Base-by-base conservation (phyloP, 2,113 vertebrate species). In the Chionomys nivalis region DNA sequence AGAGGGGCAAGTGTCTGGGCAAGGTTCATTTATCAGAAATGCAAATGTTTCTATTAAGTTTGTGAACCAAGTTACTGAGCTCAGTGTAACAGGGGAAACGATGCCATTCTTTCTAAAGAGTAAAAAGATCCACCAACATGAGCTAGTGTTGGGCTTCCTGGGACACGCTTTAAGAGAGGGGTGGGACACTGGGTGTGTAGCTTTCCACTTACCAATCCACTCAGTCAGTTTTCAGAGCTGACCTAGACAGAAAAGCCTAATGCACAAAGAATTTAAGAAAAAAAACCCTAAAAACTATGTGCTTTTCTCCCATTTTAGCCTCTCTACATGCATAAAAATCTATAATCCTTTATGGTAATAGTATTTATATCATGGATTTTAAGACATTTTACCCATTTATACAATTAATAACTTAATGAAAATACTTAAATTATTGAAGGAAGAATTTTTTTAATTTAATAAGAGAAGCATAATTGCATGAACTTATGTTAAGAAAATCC, bases 1-100 rank as follows among this genome's bases (percentile, higher is more conserved):
- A 77, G 61, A 86, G 73, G 82, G 66, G 28, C 72, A 88, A 79
- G 83, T 82, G 28, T 63, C 73, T 52, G 36, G 19, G 28, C 28
- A 61, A 8, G 61, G 63, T 39, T 95, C 95, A 88, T 61, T 86
- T 65, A 77, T 21, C 58, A 87, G 31, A 95, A 88, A 89, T 5
- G 17, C 52, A 93, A 61, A 89, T 36, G 19, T 36, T 76, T 36
- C 92, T 87, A 55, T 42, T 21, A 61, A 91, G 65, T 63, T 49
- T 77, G 58, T 77, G 58, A 91, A 70, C 24, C 21, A 90, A 44
- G 52, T n/a, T 68, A 87, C n/a, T 70, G 76, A 93, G 66, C 44
- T n/a, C 24, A 79, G 39, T 0, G 2, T 87, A 78, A 63, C 5
- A 39, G 10, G 55, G 52, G 14, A 75, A 66, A 83, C 26, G 26